Evolutionary conservation across 2,113 vertebrate species (phyloP).

Genomic region (Rhabdomys dilectus): DNA sequence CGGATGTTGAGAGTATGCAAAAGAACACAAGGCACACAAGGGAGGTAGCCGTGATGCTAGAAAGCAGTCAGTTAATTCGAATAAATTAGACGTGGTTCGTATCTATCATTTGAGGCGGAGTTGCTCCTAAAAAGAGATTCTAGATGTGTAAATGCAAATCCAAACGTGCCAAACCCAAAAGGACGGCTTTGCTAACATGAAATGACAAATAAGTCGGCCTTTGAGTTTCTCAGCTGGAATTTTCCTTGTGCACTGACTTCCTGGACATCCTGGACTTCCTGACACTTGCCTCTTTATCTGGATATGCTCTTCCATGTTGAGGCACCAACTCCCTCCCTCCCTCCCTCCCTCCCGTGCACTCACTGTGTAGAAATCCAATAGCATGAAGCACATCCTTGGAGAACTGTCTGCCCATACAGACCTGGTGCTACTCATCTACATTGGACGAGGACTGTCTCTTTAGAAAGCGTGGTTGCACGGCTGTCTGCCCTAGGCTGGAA

Average conservation of each 20-base stretch:
- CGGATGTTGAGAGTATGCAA: background rate
- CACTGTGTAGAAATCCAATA: background rate
- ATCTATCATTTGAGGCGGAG: background rate
- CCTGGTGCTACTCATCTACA: background rate
- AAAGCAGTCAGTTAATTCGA: background rate
- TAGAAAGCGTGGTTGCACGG: background rate
- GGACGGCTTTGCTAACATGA: background rate
- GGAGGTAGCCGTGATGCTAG: background rate
- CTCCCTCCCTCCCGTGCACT: background rate
- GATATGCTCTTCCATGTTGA: background rate
- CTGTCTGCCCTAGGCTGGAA: background rate
- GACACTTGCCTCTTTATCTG: background rate
- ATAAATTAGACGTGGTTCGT: background rate
- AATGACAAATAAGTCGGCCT: background rate
- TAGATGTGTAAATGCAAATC: constrained; percentile 18
- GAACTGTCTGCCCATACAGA: background rate
- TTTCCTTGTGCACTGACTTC: background rate
- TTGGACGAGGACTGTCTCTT: background rate
- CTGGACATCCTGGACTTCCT: background rate
- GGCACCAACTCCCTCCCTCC: rapidly evolving
- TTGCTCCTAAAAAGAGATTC: constrained; percentile 8
- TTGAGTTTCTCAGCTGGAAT: background rate
- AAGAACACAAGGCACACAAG: background rate
- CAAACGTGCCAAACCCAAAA: background rate
- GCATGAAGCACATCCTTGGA: background rate